phyloP scores from a whole-genome alignment of 2,113 vertebrate genomes.

The Caracal caracal region DNA sequence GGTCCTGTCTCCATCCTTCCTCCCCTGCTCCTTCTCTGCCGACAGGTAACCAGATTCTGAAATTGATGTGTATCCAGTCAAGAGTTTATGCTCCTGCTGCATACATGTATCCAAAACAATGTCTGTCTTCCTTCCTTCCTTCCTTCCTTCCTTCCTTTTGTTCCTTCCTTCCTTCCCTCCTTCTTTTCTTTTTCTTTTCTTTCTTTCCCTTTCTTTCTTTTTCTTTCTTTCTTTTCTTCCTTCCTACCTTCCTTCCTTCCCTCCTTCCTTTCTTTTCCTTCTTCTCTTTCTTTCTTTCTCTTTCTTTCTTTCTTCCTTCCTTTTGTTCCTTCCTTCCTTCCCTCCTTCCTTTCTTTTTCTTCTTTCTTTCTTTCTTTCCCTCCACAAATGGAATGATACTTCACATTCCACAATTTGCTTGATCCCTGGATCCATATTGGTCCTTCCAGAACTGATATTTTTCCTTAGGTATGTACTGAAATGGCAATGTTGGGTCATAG shows the following conservation, averaged over 20 bases:
- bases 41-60: neutral
- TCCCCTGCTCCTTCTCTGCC: neutral
- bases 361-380: neutral
- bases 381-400: neutral
- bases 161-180: no score
- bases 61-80: neutral
- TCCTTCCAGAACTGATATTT: neutral
- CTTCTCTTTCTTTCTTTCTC: no score
- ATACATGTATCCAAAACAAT: neutral
- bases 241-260: no score
- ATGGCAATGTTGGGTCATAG: neutral
- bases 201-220: no score
- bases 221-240: no score
- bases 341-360: no score
- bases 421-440: neutral
- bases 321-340: no score
- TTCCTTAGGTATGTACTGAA: neutral
- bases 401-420: neutral
- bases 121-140: no score
- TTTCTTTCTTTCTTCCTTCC: no score
- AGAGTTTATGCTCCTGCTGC: neutral
- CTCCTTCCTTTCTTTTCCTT: no score
- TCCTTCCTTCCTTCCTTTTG: fast-evolving
- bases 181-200: no score
- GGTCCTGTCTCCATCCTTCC: neutral